phyloP scores from a whole-genome alignment of 2,797 vertebrate genomes.

The Orestias chungarensis region DNA sequence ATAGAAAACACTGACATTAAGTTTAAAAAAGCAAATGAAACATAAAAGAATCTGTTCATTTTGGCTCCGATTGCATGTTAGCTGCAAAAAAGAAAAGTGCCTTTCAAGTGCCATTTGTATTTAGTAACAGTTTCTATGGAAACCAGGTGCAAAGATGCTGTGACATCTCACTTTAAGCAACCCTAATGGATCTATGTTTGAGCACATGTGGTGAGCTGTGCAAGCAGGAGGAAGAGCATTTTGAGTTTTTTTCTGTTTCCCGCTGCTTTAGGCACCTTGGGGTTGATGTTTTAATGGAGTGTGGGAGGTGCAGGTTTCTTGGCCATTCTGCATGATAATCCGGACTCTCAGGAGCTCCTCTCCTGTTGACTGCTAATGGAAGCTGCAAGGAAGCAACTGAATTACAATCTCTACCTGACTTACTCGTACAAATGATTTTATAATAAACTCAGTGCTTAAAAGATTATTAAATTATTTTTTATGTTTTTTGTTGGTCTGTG shows the following conservation, averaged over 20 bases:
- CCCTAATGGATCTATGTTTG: slow-evolving; percentile 35
- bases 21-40: slow-evolving; percentile 25
- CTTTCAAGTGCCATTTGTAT: slow-evolving; percentile 26
- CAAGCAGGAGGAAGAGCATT: slow-evolving; percentile 16
- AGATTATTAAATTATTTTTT: not conserved
- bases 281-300: slow-evolving; percentile 66
- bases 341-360: slow-evolving; percentile 47
- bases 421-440: slow-evolving; percentile 17
- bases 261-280: slow-evolving; percentile 37
- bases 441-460: not conserved
- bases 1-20: slow-evolving; percentile 24
- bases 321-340: slow-evolving; percentile 64
- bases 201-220: slow-evolving; percentile 38
- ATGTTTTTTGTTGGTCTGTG: not conserved
- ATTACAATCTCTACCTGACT: slow-evolving; percentile 31
- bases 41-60: slow-evolving; percentile 12
- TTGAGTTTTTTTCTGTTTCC: slow-evolving; percentile 41
- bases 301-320: slow-evolving; percentile 49
- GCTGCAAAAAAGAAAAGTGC: slow-evolving; percentile 12
- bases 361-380: slow-evolving; percentile 58
- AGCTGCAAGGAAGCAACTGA: slow-evolving; percentile 29
- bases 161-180: slow-evolving; percentile 21
- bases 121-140: slow-evolving; percentile 39
- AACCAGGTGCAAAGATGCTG: slow-evolving; percentile 25
- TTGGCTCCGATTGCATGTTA: slow-evolving; percentile 10